Percentiles rank a stretch among this genome's conserved stretches.
Evolutionary conservation across 2,113 vertebrate species (phyloP).

Genomic region (Chaenogobius annularis): DNA sequence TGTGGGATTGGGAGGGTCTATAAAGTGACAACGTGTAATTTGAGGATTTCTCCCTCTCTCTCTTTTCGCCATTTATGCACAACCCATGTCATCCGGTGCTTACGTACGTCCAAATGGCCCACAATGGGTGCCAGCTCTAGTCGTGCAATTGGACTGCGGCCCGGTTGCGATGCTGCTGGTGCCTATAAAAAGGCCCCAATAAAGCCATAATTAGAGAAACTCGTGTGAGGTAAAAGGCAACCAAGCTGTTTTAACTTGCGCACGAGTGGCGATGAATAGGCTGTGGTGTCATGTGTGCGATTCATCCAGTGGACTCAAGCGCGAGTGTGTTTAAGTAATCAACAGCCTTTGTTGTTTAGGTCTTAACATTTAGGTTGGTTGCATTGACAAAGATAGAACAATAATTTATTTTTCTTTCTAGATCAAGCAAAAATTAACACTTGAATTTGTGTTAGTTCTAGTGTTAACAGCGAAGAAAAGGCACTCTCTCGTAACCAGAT

Average conservation of each 20-base stretch:
- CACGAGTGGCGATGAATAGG: constrained; percentile 10
- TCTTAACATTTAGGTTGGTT: not conserved
- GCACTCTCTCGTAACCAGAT: too few species aligned
- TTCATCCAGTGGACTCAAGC: not conserved
- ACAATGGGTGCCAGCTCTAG: constrained; percentile 47
- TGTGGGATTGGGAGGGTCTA: constrained; percentile 45
- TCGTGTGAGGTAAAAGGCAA: constrained; percentile 2
- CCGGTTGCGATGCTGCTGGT: constrained; percentile 44
- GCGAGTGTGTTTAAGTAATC: not conserved
- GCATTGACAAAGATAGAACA: not conserved
- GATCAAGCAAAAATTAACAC: not conserved
- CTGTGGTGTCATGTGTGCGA: not conserved
- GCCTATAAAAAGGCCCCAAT: constrained; percentile 53
- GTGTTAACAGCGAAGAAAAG: not conserved
- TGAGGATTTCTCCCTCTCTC: constrained; percentile 38
- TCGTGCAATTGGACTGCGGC: constrained; percentile 51
- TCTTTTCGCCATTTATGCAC: constrained; percentile 44
- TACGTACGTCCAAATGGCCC: constrained; percentile 46
- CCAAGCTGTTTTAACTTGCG: constrained; percentile 6
- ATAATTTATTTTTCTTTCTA: not conserved
- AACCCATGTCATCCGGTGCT: constrained; percentile 50
- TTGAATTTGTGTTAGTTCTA: not conserved
- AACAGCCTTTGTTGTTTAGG: not conserved
- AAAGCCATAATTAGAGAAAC: constrained; percentile 22
- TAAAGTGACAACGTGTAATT: constrained; percentile 71